A percentile compares a stretch with the other conserved stretches of the same genome.
Conservation (phyloP, 1,140 invertebrate species). For the Lepeophtheirus salmonis region DNA sequence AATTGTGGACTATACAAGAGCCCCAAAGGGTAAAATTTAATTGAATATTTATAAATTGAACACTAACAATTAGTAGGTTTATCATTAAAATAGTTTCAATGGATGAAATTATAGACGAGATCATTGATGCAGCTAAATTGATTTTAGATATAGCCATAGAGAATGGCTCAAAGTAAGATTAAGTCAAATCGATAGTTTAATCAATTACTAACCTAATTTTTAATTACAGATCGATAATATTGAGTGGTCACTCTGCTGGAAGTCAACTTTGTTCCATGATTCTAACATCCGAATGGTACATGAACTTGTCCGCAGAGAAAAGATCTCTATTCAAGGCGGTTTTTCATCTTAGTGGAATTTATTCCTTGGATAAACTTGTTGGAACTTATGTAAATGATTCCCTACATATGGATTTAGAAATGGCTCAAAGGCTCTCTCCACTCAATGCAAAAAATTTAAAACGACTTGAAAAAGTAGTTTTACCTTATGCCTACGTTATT, state of each 20-base stretch:
- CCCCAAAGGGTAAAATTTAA: conserved; percentile 37
- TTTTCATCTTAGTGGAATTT: conserved; percentile 15
- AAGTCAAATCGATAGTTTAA: too few relatives aligned
- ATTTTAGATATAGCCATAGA: conserved; percentile 32
- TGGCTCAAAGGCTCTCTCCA: not conserved
- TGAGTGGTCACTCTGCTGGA: conserved; percentile 19
- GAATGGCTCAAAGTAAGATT: not conserved
- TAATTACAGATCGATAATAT: conserved; percentile 14
- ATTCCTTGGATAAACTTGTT: conserved; percentile 15
- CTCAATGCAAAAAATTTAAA: not conserved
- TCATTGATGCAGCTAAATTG: conserved; percentile 36
- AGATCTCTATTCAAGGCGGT: not conserved
- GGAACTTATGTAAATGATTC: conserved; percentile 18
- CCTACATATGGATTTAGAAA: conserved; percentile 10
- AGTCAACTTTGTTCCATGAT: conserved; percentile 13
- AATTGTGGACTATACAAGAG: conserved; percentile 51
- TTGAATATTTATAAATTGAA: not conserved
- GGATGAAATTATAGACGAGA: conserved; percentile 39
- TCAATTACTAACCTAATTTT: not conserved
- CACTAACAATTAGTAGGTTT: conserved; percentile 13
- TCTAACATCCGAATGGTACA: not conserved
- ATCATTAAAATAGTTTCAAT: conserved; percentile 11
- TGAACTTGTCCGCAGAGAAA: not conserved
- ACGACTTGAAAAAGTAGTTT: not conserved
- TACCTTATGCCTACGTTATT: not conserved